A percentile compares a stretch with the other conserved stretches of the same genome.
Evolutionary conservation across 1,140 invertebrate genomes (phyloP).

Genomic region (Lethrus apterus): DNA sequence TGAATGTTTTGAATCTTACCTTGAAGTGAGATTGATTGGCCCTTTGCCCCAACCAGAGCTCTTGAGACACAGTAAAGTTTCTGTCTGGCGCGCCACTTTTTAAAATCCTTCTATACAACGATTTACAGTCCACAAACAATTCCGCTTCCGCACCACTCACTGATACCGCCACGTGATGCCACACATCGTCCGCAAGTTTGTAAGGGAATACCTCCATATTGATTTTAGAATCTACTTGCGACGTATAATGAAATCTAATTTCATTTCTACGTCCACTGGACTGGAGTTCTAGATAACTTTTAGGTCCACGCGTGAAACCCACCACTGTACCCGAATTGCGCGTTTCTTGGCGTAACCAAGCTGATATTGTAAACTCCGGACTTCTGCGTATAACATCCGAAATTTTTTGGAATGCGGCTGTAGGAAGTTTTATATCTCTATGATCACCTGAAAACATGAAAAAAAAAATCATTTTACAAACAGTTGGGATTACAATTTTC

Average conservation of each 20-base stretch:
- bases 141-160: constrained; percentile 75
- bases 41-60: constrained; percentile 81
- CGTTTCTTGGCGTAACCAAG: constrained; percentile 67
- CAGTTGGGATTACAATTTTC: too few relatives aligned
- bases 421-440: constrained; percentile 63
- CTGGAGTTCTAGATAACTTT: constrained; percentile 82
- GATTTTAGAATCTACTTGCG: constrained; percentile 52
- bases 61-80: constrained; percentile 61
- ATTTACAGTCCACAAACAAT: constrained; percentile 78
- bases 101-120: constrained; percentile 68
- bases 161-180: constrained; percentile 78
- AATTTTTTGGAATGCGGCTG: constrained; percentile 56
- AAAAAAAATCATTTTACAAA: constrained; percentile 15
- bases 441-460: constrained; percentile 54
- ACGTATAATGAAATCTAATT: constrained; percentile 68
- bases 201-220: constrained; percentile 81
- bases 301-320: constrained; percentile 69
- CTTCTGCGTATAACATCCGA: constrained; percentile 58
- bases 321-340: constrained; percentile 76
- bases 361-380: constrained; percentile 73
- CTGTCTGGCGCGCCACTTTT: constrained; percentile 57
- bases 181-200: constrained; percentile 72
- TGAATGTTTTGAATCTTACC: too few relatives aligned
- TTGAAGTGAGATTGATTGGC: constrained; percentile 83
- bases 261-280: constrained; percentile 82